Evolutionary conservation across 2,113 vertebrate species (phyloP), one percentile per base, ranked within the genome.

Genomic region (Eudyptes chrysolophus): DNA sequence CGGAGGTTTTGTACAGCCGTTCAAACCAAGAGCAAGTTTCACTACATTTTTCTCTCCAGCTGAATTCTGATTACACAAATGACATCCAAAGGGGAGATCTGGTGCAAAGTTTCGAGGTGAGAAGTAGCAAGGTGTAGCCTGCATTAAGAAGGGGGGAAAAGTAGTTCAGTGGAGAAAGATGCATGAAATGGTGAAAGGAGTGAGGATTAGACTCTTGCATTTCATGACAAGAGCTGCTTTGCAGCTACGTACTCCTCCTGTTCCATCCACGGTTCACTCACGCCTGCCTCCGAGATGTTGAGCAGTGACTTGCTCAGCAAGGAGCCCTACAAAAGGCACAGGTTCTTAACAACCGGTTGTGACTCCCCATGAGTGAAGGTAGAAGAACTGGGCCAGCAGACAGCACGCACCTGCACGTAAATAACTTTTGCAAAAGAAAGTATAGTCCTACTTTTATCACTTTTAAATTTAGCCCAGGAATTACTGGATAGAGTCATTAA

Each of bases 321-420:
- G 36, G 48, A 91, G 54, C 55, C 64, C 34, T 20, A 32, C 48
- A 26, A 34, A 49, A 64, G 49, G 30, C 34, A 20, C 69, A 42
- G 40, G 27, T 27, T 64, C 42, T 22, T 19, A 10, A 19, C 38
- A 70, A 29, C 13, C 49, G 64, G 29, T 36, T 34, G 38, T 7
- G 6, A 38, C 36, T 85, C 44, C 40, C n/a, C 57, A 5, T 0
- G 15, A 80, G 22, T 1, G 5, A 80, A 26, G 29, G 48, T 0
- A 25, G 52, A 38, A 72, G 46, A 71, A 48, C 48, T 12, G 15
- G 30, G 19, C 55, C 80, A 76, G 44, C 78, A 51, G 40, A 49
- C 8, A 81, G 60, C 44, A 61, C 2, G 0, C 24, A 55, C 16
- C 30, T 30, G 22, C 55, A 25, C 0, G 0, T 3, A 38, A 83